Percentiles rank a stretch among this genome's conserved stretches.
These are phyloP conservation scores for Drosophila fuyamai DNA, from an alignment of 1,140 invertebrate species.

Conservation along the genomic window DNA sequence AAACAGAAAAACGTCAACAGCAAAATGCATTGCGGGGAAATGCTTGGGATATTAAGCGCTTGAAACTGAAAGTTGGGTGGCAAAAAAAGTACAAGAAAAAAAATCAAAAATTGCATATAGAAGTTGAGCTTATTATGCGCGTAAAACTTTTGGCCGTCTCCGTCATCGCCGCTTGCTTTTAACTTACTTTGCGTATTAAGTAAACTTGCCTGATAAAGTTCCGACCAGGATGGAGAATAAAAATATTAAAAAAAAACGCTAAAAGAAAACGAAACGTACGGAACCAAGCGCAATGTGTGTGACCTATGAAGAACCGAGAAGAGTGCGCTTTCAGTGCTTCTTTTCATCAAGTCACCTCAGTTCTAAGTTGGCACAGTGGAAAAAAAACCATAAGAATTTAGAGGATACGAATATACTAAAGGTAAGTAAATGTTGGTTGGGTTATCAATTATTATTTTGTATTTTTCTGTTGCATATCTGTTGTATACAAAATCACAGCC, in stretches of 20 bases:
- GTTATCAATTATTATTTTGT: too few relatives aligned
- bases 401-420: neutral
- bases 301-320: constrained; percentile 15
- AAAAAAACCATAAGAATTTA: neutral
- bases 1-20: constrained; percentile 18
- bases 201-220: constrained; percentile 82
- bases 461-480: too few relatives aligned
- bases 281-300: constrained; percentile 34
- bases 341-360: constrained; percentile 28
- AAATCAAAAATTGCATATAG: constrained; percentile 51
- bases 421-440: too few relatives aligned
- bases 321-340: constrained; percentile 1
- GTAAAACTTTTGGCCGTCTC: constrained; percentile 64
- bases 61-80: constrained; percentile 62
- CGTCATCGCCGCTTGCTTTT: constrained; percentile 47
- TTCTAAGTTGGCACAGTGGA: neutral
- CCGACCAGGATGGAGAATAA: constrained; percentile 8
- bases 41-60: constrained; percentile 36
- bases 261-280: neutral
- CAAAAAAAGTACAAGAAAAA: constrained; percentile 9
- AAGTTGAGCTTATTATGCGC: constrained; percentile 80
- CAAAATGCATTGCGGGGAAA: constrained; percentile 32
- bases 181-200: constrained; percentile 82
- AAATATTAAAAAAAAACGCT: neutral
- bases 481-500: too few relatives aligned